Evolutionary conservation across 2,113 vertebrate species (phyloP).

Genomic region (Trogon melanurus): DNA sequence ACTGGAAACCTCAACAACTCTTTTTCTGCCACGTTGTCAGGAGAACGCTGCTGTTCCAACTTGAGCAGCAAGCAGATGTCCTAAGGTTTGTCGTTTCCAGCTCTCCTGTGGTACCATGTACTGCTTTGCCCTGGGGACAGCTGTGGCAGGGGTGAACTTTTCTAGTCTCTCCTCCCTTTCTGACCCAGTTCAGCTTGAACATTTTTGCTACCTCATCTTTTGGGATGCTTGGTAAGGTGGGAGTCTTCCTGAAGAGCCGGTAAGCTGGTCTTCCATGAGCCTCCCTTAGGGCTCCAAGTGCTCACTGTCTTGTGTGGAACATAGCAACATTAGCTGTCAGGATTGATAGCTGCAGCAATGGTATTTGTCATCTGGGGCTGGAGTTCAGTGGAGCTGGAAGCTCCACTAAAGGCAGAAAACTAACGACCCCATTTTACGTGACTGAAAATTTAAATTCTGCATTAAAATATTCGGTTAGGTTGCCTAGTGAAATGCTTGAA

Average conservation of each 20-base stretch:
- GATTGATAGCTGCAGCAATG: not conserved
- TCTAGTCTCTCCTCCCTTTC: not conserved
- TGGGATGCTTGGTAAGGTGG: not conserved
- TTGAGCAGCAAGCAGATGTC: not conserved
- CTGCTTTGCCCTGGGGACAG: not conserved
- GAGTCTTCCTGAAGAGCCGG: not conserved
- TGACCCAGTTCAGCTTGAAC: not conserved
- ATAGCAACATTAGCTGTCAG: not conserved
- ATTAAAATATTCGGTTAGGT: not conserved
- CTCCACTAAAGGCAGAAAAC: not conserved
- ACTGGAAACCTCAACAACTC: not conserved
- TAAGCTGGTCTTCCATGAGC: not conserved
- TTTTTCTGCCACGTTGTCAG: not conserved
- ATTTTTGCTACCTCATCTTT: not conserved
- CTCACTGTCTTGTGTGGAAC: not conserved
- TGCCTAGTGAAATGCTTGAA: not conserved
- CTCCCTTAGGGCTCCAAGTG: not conserved
- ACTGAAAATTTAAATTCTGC: not conserved
- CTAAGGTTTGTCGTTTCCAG: not conserved
- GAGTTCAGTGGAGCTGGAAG: not conserved
- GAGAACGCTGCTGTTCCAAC: not conserved
- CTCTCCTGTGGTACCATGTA: not conserved
- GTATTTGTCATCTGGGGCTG: not conserved
- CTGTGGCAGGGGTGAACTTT: not conserved
- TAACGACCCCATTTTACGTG: rapidly evolving